phyloP scores from a whole-genome alignment of 2,113 vertebrate species.

The Paraplagusia blochii region DNA sequence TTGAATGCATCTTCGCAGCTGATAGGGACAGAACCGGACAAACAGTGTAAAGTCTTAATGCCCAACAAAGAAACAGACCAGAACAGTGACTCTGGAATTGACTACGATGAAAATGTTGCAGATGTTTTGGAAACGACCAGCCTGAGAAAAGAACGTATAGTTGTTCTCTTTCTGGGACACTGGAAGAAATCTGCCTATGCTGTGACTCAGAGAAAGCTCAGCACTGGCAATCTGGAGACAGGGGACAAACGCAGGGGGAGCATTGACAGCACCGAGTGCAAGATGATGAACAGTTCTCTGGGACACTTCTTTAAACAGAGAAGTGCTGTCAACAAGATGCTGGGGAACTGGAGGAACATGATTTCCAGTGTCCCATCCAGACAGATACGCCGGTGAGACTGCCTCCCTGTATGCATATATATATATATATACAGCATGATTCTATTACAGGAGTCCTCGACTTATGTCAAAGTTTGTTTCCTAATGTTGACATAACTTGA shows the following conservation, averaged over 20 bases:
- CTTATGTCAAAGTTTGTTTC: too few relatives aligned
- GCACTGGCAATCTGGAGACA: neutral
- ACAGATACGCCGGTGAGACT: conserved; percentile 71
- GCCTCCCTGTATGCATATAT: too few relatives aligned
- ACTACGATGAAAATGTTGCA: conserved; percentile 68
- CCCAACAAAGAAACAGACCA: conserved; percentile 47
- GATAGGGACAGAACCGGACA: conserved; percentile 17
- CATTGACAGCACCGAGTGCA: conserved; percentile 50
- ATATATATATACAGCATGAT: too few relatives aligned
- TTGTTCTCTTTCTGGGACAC: conserved; percentile 89
- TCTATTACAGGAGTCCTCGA: too few relatives aligned
- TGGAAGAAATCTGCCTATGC: conserved; percentile 88
- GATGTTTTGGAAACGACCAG: conserved; percentile 73
- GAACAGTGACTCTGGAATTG: conserved; percentile 76
- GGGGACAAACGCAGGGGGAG: conserved; percentile 29
- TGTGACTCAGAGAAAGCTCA: conserved; percentile 65
- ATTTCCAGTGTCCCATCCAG: conserved; percentile 77
- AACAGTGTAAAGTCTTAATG: conserved; percentile 18
- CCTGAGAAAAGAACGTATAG: conserved; percentile 87
- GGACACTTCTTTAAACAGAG: conserved; percentile 84
- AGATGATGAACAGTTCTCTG: conserved; percentile 68
- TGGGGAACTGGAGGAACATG: conserved; percentile 83
- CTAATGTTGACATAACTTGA: too few relatives aligned
- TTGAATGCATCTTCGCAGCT: conserved; percentile 6
- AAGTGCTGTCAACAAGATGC: conserved; percentile 80